Base-by-base conservation (phyloP, 1,140 invertebrate species). In the Reticulitermes speratus region DNA sequence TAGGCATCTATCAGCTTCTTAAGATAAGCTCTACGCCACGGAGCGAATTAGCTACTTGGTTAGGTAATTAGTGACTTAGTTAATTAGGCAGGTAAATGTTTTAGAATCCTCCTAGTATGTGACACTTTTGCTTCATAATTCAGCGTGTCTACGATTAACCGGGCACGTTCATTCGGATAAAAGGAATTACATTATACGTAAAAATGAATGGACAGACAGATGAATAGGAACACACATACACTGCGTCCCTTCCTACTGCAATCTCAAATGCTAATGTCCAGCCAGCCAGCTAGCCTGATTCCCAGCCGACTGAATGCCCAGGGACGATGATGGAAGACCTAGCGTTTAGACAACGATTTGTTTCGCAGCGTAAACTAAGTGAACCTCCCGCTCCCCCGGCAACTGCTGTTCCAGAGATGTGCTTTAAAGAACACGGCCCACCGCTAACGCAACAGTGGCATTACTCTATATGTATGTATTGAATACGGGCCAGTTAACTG, bases 261-360 rank as follows among this genome's bases (percentile, higher is more conserved):
- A 75, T 75, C 65, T 75, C 65, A 30, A 75, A 75, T 75, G 65
- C 65, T 75, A 75, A 75, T 75, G 65, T 75, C 65, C 65, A 14
- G 65, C 59, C 9, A n/a, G 59, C 59, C 55, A 23, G 55, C 55
- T 23, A 21, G 59, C 59, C 59, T 65, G 59, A 65, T 65, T 65
- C 59, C 59, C 59, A 65, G 59, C 14, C 65, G 65, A 75, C 65
- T 75, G 65, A 75, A 75, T 30, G 25, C 65, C n/a, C 65, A 14
- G n/a, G 65, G 25, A 75, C 65, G 65, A 75, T 75, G 65, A 75
- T 75, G 65, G 65, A 75, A 75, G 65, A 75, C 65, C 65, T 9
- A 30, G 25, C 65, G 65, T 75, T 75, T 75, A 75, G 65, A 75
- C 65, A 30, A 75, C 25, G 25, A 75, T 75, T 75, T 75, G 65